Evolutionary conservation across 2,797 vertebrate genomes (phyloP).

Genomic region (Psittacula echo): DNA sequence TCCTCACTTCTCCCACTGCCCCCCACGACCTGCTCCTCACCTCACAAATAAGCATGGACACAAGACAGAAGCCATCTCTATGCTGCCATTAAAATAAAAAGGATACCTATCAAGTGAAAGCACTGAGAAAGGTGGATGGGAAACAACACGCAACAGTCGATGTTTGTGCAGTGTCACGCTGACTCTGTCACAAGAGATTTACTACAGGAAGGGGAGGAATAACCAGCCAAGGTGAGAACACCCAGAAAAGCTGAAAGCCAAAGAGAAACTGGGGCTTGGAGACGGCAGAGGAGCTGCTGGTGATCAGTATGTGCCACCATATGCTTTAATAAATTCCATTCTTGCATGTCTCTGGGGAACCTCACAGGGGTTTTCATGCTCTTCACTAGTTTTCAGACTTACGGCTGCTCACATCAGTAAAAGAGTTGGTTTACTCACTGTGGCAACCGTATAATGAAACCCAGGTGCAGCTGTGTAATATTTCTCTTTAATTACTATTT

Average conservation of each 20-base stretch:
- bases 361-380: conserved; percentile 34
- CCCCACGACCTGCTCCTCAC: background rate
- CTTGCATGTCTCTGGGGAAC: conserved; percentile 57
- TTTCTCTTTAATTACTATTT: conserved; percentile 81
- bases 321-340: conserved; percentile 68
- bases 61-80: background rate
- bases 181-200: background rate
- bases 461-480: conserved; percentile 74
- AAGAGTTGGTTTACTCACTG: conserved; percentile 71
- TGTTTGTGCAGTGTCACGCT: too few species aligned
- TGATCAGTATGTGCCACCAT: conserved; percentile 26
- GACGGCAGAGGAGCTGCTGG: background rate
- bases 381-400: conserved; percentile 55
- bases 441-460: conserved; percentile 65
- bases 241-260: background rate
- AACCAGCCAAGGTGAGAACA: background rate
- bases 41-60: background rate
- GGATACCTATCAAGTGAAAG: background rate
- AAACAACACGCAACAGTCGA: background rate
- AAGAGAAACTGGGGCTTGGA: background rate
- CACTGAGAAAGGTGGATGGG: background rate
- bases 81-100: background rate
- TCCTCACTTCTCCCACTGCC: background rate
- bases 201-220: background rate
- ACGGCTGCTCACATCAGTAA: conserved; percentile 75